phyloP scores from a whole-genome alignment of 2,113 vertebrate species.

The Nycticorax nycticorax region DNA sequence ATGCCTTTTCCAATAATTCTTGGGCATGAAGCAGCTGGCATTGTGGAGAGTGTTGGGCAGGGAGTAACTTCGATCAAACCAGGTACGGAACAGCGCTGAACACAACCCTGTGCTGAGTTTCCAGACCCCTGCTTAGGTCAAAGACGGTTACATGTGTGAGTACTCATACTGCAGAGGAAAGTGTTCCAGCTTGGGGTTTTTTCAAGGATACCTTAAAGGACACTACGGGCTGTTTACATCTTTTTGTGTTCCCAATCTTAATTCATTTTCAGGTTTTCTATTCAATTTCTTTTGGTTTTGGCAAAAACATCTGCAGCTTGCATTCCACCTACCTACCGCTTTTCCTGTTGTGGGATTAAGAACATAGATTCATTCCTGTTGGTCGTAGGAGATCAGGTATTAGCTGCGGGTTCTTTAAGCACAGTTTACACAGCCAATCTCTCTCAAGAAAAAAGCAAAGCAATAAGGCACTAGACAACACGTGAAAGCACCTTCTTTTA shows the following conservation, averaged over 20 bases:
- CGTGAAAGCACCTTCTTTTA: background rate
- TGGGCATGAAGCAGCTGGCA: constrained; percentile 86
- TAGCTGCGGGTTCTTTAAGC: background rate
- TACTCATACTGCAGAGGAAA: background rate
- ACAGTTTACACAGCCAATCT: background rate
- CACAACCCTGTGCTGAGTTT: background rate
- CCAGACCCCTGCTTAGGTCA: background rate
- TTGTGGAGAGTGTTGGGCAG: constrained; percentile 84
- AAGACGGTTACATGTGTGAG: rapidly evolving
- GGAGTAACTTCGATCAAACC: constrained; percentile 71
- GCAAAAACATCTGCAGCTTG: background rate
- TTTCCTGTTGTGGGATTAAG: background rate
- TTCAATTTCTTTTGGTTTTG: background rate
- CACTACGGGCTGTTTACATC: background rate
- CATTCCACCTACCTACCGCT: background rate
- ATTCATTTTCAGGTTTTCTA: background rate
- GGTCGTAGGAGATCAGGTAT: background rate
- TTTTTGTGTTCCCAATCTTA: background rate
- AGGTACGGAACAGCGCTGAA: constrained; percentile 40
- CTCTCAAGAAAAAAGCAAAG: background rate
- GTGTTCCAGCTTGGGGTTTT: background rate
- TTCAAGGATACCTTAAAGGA: background rate
- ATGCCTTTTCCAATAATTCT: constrained; percentile 83
- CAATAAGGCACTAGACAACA: background rate
- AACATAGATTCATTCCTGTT: background rate